phyloP scores from a whole-genome alignment of 1,140 invertebrate species.

The Harlomillsia oculata region DNA sequence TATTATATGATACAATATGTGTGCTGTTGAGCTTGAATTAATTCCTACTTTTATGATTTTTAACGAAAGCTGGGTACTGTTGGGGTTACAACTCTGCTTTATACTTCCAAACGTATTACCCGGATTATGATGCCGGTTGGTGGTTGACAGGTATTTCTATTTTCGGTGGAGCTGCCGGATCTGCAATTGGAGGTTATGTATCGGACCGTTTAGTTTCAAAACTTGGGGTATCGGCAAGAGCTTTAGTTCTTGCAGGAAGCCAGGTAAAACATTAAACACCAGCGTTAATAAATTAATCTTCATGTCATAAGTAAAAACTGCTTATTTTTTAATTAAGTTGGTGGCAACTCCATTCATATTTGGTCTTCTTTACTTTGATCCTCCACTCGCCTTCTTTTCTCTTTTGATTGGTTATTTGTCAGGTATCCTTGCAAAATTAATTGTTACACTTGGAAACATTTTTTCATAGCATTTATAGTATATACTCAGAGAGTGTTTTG shows the following conservation, averaged over 20 bases:
- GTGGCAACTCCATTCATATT: slow-evolving; percentile 79
- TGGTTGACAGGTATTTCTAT: slow-evolving; percentile 79
- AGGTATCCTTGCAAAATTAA: slow-evolving; percentile 53
- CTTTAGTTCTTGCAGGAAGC: slow-evolving; percentile 69
- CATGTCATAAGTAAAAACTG: not conserved
- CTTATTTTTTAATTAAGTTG: slow-evolving; percentile 49
- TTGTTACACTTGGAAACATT: not conserved
- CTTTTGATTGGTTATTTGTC: slow-evolving; percentile 75
- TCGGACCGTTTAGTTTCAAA: slow-evolving; percentile 81
- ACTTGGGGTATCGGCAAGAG: slow-evolving; percentile 73
- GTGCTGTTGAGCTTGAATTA: not conserved
- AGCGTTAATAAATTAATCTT: not conserved
- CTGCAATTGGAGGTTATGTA: slow-evolving; percentile 69
- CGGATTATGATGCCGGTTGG: slow-evolving; percentile 74
- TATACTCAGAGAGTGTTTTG: not conserved
- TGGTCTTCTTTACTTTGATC: slow-evolving; percentile 72
- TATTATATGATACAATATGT: slow-evolving; percentile 7
- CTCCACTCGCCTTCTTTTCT: slow-evolving; percentile 73
- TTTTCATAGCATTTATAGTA: slow-evolving; percentile 3
- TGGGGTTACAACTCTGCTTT: slow-evolving; percentile 83
- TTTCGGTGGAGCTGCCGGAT: slow-evolving; percentile 73
- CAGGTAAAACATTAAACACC: slow-evolving; percentile 47
- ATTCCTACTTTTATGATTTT: slow-evolving; percentile 28
- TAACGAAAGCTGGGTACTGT: slow-evolving; percentile 72
- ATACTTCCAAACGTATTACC: slow-evolving; percentile 76